Conservation (phyloP, 2,888 invertebrate species). For the Linyphia triangularis region DNA sequence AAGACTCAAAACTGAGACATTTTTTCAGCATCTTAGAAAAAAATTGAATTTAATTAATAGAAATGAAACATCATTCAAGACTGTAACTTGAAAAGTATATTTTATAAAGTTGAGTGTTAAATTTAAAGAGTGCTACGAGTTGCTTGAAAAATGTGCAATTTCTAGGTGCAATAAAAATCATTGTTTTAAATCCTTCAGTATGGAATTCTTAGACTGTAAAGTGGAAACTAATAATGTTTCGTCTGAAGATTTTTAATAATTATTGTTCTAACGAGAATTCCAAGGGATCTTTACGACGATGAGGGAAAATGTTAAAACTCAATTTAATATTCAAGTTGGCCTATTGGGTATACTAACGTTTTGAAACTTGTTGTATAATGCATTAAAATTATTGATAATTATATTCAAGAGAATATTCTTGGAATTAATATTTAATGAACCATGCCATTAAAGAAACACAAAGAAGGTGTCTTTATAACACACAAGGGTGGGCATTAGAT, state of each 20-base stretch:
- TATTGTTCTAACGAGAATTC: conserved; percentile 3
- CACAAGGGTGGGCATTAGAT: background rate
- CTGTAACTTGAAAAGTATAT: too few relatives aligned
- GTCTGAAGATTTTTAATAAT: background rate
- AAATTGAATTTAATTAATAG: too few relatives aligned
- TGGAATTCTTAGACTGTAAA: too few relatives aligned
- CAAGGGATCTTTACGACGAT: background rate
- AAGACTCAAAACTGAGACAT: too few relatives aligned
- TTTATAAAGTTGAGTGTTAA: too few relatives aligned
- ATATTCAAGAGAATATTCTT: background rate
- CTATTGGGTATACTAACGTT: background rate
- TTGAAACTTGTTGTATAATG: background rate
- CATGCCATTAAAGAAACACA: background rate
- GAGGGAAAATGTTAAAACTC: background rate
- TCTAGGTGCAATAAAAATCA: too few relatives aligned
- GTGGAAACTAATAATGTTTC: background rate
- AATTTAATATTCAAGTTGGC: background rate
- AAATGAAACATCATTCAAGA: too few relatives aligned
- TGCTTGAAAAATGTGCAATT: too few relatives aligned
- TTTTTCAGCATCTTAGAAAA: too few relatives aligned
- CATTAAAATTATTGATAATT: background rate
- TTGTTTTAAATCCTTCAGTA: too few relatives aligned
- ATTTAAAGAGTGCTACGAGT: too few relatives aligned
- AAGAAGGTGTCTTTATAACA: background rate
- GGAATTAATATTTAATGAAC: conserved; percentile 3